A percentile compares a stretch with the other conserved stretches of the same genome.
Conservation (phyloP, 2,797 vertebrate genomes). For the Micropoecilia bifurca region DNA sequence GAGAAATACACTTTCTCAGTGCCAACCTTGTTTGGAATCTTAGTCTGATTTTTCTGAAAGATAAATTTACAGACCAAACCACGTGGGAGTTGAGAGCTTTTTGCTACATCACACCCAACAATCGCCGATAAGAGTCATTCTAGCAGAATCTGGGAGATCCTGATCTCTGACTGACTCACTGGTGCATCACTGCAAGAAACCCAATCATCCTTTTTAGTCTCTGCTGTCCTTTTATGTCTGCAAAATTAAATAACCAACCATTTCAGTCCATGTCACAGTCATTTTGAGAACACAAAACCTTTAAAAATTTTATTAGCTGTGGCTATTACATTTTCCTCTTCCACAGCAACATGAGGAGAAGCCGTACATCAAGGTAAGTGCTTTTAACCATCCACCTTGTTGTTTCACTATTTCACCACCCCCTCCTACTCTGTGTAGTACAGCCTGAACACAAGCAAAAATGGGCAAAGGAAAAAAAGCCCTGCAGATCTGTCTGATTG, state of each 20-base stretch:
- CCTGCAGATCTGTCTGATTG: slow-evolving; percentile 47
- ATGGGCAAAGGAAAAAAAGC: slow-evolving; percentile 5
- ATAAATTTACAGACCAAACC: background rate
- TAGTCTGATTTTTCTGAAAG: background rate
- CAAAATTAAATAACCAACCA: slow-evolving; percentile 52
- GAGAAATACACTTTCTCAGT: background rate
- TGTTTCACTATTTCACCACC: slow-evolving; percentile 23
- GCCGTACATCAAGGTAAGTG: slow-evolving; percentile 74
- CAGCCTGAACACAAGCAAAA: slow-evolving; percentile 41
- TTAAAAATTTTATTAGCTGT: slow-evolving; percentile 74
- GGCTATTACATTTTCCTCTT: slow-evolving; percentile 67
- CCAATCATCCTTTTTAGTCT: slow-evolving; percentile 38
- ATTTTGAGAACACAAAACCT: slow-evolving; percentile 51
- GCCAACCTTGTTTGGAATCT: background rate
- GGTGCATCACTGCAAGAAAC: background rate
- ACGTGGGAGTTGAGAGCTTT: background rate
- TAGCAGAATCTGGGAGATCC: background rate
- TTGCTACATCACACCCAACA: background rate
- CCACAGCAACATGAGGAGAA: slow-evolving; percentile 63
- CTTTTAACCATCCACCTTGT: slow-evolving; percentile 65
- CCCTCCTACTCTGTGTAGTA: slow-evolving; percentile 18
- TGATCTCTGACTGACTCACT: background rate
- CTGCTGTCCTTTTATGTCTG: slow-evolving; percentile 49
- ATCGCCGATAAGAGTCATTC: background rate
- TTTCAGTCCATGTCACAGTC: slow-evolving; percentile 63